Base-by-base conservation (phyloP, 2,113 vertebrate genomes). In the Piaya cayana region DNA sequence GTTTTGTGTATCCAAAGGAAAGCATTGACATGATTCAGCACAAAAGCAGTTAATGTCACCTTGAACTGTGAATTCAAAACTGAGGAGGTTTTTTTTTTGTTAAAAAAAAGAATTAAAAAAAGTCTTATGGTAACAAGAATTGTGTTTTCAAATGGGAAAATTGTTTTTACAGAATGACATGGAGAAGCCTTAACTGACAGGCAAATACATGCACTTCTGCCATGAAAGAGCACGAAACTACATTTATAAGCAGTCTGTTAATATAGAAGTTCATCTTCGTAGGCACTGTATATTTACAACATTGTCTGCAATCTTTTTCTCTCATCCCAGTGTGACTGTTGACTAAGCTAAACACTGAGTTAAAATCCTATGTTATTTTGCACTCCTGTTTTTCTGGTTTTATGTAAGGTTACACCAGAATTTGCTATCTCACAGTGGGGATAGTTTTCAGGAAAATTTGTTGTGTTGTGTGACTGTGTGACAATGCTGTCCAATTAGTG, bases 221-320 rank as follows among this genome's bases (percentile, higher is more conserved):
- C 16, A 14, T n/a, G 30, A n/a, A 69, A 74, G 23, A 79, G 6
- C 29, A 65, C 32, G 6, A 18, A 11, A 49, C 37, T 32, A 3
- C 15, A 30, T 42, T 56, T 43, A 70, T 64, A 63, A 60, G 32
- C 8, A 6, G 6, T 5, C 63, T 90, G 29, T 27, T 72, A 36
- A 63, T 52, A 56, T 0, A 45, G 43, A 26, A 0, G 0, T 47
- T 79, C 16, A 19, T 64, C 36, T 36, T 63, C 2, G 0, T 26
- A 69, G n/a, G 42, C 49, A n/a, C 30, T 69, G 21, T 15, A 74
- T 79, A 22, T 79, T 76, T 65, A 26, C 22, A 62, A 11, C 23
- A 25, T 84, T 65, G 13, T 52, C 59, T 86, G 53, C 60, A 75
- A 70, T 92, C 56, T 21, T 59, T 4, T 60, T 91, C 52, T 88